Evolutionary conservation across 2,888 invertebrate species (phyloP).

Genomic region (Globia sparganii): DNA sequence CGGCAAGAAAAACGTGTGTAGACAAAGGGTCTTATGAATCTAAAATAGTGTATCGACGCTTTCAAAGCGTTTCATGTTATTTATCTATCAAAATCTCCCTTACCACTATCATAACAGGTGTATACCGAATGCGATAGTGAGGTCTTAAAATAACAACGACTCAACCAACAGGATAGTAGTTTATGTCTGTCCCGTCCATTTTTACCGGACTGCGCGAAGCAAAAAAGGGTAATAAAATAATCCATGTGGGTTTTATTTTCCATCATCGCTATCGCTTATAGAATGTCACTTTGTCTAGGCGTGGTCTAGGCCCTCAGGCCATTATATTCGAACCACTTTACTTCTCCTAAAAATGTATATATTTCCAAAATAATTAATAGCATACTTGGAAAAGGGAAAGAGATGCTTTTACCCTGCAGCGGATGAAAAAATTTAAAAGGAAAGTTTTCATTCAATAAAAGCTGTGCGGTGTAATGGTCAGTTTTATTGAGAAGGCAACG

Average conservation of each 20-base stretch:
- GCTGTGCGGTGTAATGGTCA: constrained; percentile 42
- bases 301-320: not conserved
- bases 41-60: too few relatives aligned
- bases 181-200: not conserved
- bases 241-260: not conserved
- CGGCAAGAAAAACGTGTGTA: too few relatives aligned
- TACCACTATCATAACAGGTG: too few relatives aligned
- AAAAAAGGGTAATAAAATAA: too few relatives aligned
- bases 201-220: not conserved
- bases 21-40: too few relatives aligned
- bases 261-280: not conserved
- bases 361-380: not conserved
- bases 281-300: not conserved
- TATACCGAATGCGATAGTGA: too few relatives aligned
- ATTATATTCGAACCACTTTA: not conserved
- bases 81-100: too few relatives aligned
- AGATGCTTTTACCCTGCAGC: not conserved
- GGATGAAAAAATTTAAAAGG: too few relatives aligned
- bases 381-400: not conserved
- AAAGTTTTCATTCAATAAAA: not conserved
- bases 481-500: constrained; percentile 16
- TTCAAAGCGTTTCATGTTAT: too few relatives aligned
- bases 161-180: not conserved
- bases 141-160: too few relatives aligned
- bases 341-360: not conserved